Evolutionary conservation across 2,113 vertebrate species (phyloP).

Genomic region (Sisor rabdophorus): DNA sequence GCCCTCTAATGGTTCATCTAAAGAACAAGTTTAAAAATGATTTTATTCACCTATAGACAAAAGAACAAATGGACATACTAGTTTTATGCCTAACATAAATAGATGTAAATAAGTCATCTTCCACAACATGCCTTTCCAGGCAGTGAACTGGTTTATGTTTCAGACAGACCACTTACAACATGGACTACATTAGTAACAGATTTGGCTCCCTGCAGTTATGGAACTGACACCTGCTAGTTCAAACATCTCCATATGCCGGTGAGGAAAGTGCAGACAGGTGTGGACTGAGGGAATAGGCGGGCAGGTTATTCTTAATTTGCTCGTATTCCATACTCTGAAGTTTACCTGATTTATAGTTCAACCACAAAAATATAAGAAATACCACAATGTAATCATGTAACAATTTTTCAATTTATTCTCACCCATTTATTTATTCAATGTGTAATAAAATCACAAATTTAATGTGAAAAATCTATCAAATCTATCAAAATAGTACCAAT

Average conservation of each 20-base stretch:
- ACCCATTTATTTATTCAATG: neutral
- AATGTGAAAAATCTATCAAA: too few relatives aligned
- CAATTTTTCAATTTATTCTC: neutral
- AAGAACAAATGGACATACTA: neutral
- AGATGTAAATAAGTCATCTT: constrained; percentile 19
- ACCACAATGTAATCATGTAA: neutral
- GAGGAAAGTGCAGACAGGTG: constrained; percentile 20
- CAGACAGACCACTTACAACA: constrained; percentile 50
- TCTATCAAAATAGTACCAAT: too few relatives aligned
- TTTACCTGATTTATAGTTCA: neutral
- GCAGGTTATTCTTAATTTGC: neutral
- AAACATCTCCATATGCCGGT: constrained; percentile 48
- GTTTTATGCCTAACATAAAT: constrained; percentile 12
- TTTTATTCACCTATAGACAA: neutral
- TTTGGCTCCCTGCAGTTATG: constrained; percentile 58
- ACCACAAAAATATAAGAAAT: constrained; percentile 23
- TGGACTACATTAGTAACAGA: constrained; percentile 63
- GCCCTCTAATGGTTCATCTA: constrained; percentile 32
- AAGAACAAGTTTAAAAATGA: constrained; percentile 12
- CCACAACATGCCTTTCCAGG: neutral
- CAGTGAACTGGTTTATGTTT: constrained; percentile 43
- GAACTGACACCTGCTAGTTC: constrained; percentile 66
- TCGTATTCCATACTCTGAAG: constrained; percentile 6
- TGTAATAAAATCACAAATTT: neutral
- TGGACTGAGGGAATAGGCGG: constrained; percentile 4